A percentile compares a stretch with the other conserved stretches of the same genome.
Evolutionary conservation across 2,888 invertebrate genomes (phyloP).

Genomic region (Crepidodera aurea): DNA sequence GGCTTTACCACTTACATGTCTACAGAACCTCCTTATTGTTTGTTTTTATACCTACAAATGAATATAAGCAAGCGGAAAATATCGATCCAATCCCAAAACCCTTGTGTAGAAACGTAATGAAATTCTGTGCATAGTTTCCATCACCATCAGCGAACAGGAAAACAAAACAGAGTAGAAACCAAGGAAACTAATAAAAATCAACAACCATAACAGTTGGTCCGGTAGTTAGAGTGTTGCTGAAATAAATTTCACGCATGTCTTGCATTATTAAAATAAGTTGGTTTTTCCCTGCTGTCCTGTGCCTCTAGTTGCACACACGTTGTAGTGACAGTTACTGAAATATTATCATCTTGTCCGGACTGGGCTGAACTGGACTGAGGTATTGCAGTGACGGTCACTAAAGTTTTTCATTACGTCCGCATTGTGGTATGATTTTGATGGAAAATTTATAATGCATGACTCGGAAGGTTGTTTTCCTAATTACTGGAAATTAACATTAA

Average conservation of each 20-base stretch:
- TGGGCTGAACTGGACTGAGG: neutral
- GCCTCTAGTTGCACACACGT: slow-evolving; percentile 13
- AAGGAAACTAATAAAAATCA: slow-evolving; percentile 24
- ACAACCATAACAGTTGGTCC: slow-evolving; percentile 21
- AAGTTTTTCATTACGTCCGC: neutral
- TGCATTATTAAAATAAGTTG: slow-evolving; percentile 42
- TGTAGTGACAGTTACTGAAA: slow-evolving; percentile 12
- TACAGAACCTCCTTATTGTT: neutral
- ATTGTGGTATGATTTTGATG: neutral
- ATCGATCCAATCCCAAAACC: neutral
- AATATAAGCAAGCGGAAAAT: neutral
- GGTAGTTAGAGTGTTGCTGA: slow-evolving; percentile 31
- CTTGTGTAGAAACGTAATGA: neutral
- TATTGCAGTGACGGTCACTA: neutral
- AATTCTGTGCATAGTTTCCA: neutral
- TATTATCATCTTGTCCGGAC: slow-evolving; percentile 6
- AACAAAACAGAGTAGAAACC: neutral
- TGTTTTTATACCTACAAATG: neutral
- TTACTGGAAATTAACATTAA: no score
- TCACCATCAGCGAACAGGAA: neutral
- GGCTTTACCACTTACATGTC: no score
- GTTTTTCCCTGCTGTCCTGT: slow-evolving; percentile 29
- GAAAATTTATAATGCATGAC: no score
- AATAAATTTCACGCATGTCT: slow-evolving; percentile 44
- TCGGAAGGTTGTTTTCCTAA: no score